A percentile compares a stretch with the other conserved stretches of the same genome.
Evolutionary conservation across 2,113 vertebrate genomes (phyloP).

Genomic region (Nematolebias whitei): DNA sequence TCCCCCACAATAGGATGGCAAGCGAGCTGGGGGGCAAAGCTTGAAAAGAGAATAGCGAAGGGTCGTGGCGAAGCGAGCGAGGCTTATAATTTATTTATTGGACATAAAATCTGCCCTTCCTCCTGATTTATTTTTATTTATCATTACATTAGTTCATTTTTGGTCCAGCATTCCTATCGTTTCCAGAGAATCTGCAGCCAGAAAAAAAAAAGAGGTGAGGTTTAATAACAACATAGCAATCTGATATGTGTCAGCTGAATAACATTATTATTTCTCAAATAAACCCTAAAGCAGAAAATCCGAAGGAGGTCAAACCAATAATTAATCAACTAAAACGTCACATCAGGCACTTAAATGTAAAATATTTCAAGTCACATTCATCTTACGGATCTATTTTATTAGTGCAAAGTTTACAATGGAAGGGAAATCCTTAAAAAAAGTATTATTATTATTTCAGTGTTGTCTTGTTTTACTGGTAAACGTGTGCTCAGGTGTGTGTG

Average conservation of each 20-base stretch:
- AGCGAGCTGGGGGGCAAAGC: constrained; percentile 21
- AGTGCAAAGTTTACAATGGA: neutral
- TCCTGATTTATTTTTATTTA: constrained; percentile 1
- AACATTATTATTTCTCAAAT: constrained; percentile 42
- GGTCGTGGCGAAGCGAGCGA: constrained; percentile 10
- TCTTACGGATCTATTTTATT: neutral
- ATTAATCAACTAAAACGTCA: too few relatives aligned
- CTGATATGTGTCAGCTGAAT: constrained; percentile 50
- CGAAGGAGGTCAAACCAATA: constrained; percentile 31
- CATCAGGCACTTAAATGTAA: neutral
- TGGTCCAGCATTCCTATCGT: constrained; percentile 5
- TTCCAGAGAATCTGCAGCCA: neutral
- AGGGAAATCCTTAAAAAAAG: too few relatives aligned
- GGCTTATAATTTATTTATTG: constrained; percentile 65
- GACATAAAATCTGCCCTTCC: constrained; percentile 40
- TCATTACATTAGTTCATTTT: neutral
- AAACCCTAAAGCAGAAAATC: constrained; percentile 40
- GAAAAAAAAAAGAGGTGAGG: constrained; percentile 43
- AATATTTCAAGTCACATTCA: neutral
- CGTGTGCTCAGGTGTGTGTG: constrained; percentile 62
- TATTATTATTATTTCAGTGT: constrained; percentile 10
- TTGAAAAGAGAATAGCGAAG: constrained; percentile 24
- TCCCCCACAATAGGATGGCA: constrained; percentile 23
- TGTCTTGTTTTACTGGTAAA: constrained; percentile 39
- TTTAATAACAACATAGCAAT: constrained; percentile 55